A percentile compares a stretch with the other conserved stretches of the same genome.
These are phyloP conservation scores for Calyptommatus sinebrachiatus DNA, from an alignment of 2,113 vertebrate species.

Conservation along the genomic window DNA sequence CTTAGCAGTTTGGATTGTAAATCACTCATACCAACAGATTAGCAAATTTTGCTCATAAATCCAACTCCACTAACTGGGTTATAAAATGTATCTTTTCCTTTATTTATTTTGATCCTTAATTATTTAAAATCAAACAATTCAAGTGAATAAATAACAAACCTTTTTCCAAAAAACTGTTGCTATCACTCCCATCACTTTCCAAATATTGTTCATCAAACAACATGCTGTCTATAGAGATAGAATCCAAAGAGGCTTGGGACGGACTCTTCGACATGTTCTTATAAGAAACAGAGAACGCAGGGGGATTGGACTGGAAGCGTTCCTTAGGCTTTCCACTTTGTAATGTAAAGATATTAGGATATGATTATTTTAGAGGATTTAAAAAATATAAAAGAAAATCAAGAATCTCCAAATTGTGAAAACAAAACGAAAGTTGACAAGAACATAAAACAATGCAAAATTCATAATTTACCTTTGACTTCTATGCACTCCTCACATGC, in stretches of 20 bases:
- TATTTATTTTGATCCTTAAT: conserved; percentile 17
- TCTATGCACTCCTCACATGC: not conserved
- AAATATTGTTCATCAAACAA: conserved; percentile 78
- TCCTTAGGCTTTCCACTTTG: conserved; percentile 88
- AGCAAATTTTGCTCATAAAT: not conserved
- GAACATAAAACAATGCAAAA: not conserved
- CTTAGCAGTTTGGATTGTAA: not conserved
- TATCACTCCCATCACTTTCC: conserved; percentile 89
- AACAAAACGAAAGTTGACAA: conserved; percentile 15
- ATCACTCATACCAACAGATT: not conserved
- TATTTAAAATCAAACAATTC: conserved; percentile 4
- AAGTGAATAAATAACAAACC: not conserved
- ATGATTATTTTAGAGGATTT: conserved; percentile 35
- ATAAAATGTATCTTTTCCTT: not conserved
- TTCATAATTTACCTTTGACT: not conserved
- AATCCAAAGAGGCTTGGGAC: conserved; percentile 91
- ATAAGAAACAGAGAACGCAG: conserved; percentile 82
- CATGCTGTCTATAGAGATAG: conserved; percentile 92
- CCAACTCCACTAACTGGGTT: conserved; percentile 1
- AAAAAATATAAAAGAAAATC: conserved; percentile 14
- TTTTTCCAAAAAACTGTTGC: conserved; percentile 82
- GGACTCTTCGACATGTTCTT: conserved; percentile 95
- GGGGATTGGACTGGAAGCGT: conserved; percentile 78
- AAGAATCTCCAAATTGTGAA: conserved; percentile 28
- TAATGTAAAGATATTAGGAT: conserved; percentile 58